A percentile compares a stretch with the other conserved stretches of the same genome.
phyloP scores from a whole-genome alignment of 2,113 vertebrate species.

The Heteronetta atricapilla region DNA sequence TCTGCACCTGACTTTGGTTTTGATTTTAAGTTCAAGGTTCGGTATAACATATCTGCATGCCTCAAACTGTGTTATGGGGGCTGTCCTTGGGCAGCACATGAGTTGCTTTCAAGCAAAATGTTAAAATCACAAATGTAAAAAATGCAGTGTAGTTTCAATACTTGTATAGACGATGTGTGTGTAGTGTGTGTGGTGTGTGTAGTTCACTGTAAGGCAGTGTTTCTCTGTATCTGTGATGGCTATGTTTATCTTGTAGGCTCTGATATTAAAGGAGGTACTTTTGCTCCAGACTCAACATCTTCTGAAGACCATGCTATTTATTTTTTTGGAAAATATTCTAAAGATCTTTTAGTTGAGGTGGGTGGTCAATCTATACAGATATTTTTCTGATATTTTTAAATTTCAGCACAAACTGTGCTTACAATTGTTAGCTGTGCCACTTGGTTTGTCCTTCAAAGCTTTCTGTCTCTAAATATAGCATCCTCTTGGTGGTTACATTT shows the following conservation, averaged over 20 bases:
- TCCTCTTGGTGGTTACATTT: background rate
- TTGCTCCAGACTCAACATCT: slow-evolving; percentile 79
- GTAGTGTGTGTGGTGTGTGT: background rate
- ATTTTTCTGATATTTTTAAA: background rate
- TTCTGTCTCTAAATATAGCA: background rate
- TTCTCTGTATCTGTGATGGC: background rate
- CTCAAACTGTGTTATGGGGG: background rate
- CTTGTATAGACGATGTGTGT: background rate
- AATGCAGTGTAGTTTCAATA: background rate
- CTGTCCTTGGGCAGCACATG: accelerated
- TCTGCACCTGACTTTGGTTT: background rate
- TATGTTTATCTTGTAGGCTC: slow-evolving; percentile 78
- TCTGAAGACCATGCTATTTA: slow-evolving; percentile 83
- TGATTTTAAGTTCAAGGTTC: background rate
- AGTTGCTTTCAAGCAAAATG: background rate
- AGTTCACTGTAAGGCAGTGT: background rate
- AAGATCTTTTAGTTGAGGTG: slow-evolving; percentile 91
- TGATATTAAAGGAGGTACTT: slow-evolving; percentile 89
- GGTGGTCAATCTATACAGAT: background rate
- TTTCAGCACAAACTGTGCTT: background rate
- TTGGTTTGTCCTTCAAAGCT: background rate
- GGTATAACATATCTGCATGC: background rate
- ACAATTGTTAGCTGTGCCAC: background rate
- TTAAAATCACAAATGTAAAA: background rate
- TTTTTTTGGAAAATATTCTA: slow-evolving; percentile 93